Conservation (phyloP, 1,140 invertebrate species). For the Epicauta chinensis region DNA sequence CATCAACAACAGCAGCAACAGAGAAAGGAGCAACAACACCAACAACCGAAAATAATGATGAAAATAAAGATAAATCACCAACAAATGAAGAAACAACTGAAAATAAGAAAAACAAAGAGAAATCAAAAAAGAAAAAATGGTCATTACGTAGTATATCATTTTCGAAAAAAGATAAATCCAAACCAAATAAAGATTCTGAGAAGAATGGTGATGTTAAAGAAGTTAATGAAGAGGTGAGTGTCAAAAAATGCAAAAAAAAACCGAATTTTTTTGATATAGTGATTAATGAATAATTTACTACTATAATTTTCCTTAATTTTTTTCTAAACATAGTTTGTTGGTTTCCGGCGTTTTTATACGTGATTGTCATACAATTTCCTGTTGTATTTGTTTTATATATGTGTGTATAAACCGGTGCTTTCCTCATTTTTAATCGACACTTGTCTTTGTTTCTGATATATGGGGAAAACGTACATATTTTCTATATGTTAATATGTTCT, state of each 20-base stretch:
- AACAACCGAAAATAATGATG: slow-evolving; percentile 39
- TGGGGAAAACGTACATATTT: not conserved
- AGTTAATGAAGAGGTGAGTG: slow-evolving; percentile 39
- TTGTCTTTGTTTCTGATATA: not conserved
- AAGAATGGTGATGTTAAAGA: slow-evolving; percentile 41
- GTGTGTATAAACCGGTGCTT: too few relatives aligned
- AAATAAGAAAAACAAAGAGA: slow-evolving; percentile 69
- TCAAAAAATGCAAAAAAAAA: too few relatives aligned
- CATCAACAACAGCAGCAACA: slow-evolving; percentile 48
- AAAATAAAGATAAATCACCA: slow-evolving; percentile 41
- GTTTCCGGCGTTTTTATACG: slow-evolving; percentile 14
- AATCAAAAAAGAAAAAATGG: slow-evolving; percentile 82
- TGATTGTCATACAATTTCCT: slow-evolving; percentile 23
- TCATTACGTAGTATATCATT: slow-evolving; percentile 76
- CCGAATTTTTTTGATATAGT: too few relatives aligned
- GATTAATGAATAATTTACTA: too few relatives aligned
- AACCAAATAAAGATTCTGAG: slow-evolving; percentile 60
- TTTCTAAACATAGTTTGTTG: not conserved
- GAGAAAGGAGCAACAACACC: slow-evolving; percentile 45
- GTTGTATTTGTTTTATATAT: not conserved
- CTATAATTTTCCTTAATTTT: too few relatives aligned
- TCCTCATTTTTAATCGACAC: too few relatives aligned
- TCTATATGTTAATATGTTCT: not conserved
- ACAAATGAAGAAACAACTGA: slow-evolving; percentile 56
- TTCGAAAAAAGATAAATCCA: slow-evolving; percentile 76